Percentiles rank a stretch among this genome's conserved stretches.
Evolutionary conservation across 2,797 vertebrate species (phyloP).

Genomic region (Podarcis lilfordi): DNA sequence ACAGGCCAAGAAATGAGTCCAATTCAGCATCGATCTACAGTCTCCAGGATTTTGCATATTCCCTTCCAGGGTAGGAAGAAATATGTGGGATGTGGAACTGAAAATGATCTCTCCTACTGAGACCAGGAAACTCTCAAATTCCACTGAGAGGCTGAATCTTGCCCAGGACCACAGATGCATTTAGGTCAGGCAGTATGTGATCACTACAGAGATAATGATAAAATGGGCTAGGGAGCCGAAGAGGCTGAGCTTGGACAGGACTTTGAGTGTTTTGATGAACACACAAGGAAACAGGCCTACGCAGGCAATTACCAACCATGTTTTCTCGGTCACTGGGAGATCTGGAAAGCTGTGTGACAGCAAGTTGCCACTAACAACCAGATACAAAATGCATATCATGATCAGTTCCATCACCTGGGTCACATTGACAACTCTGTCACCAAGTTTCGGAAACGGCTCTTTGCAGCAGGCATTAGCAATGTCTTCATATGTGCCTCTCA

Average conservation of each 20-base stretch:
- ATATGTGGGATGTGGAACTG: constrained; percentile 89
- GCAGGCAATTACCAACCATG: constrained; percentile 79
- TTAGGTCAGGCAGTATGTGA: constrained; percentile 80
- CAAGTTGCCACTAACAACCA: constrained; percentile 82
- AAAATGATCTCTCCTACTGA: constrained; percentile 87
- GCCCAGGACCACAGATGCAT: constrained; percentile 80
- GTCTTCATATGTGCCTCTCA: constrained; percentile 82
- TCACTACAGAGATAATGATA: constrained; percentile 80
- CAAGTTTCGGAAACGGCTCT: constrained; percentile 74
- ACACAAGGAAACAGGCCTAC: constrained; percentile 80
- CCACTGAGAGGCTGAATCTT: constrained; percentile 72
- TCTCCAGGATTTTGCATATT: constrained; percentile 81
- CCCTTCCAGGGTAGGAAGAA: constrained; percentile 84
- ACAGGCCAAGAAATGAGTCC: constrained; percentile 82
- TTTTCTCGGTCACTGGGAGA: constrained; percentile 71
- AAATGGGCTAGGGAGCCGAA: constrained; percentile 87
- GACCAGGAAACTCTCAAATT: constrained; percentile 83
- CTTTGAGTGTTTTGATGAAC: constrained; percentile 82
- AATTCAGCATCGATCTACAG: constrained; percentile 80
- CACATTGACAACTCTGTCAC: constrained; percentile 75
- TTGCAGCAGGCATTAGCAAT: constrained; percentile 80
- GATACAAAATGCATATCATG: constrained; percentile 83
- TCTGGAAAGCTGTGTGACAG: constrained; percentile 78
- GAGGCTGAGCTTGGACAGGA: constrained; percentile 82
- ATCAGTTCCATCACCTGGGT: constrained; percentile 81